phyloP scores from a whole-genome alignment of 1,140 invertebrate species.

The Zaprionus lachaisei region DNA sequence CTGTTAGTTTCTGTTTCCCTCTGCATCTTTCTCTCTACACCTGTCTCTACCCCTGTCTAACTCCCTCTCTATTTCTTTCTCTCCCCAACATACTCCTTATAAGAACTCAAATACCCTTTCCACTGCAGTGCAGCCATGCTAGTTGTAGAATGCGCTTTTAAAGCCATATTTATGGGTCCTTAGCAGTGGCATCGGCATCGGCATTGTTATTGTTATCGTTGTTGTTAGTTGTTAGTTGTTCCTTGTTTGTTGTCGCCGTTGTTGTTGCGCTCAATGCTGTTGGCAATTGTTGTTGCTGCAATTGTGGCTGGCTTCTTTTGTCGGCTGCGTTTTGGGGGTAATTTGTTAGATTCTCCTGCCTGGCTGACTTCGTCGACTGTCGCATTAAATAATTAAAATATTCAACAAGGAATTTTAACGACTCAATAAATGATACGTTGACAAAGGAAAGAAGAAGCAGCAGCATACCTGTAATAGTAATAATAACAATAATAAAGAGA shows the following conservation, averaged over 20 bases:
- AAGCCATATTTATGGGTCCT: conserved; percentile 55
- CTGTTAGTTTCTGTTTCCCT: too few species aligned
- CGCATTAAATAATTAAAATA: conserved; percentile 73
- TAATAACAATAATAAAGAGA: conserved; percentile 12
- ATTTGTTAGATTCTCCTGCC: conserved; percentile 38
- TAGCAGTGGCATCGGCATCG: conserved; percentile 33
- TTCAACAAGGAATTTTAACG: conserved; percentile 65
- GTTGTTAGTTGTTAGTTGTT: conserved; percentile 18
- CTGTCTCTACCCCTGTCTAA: too few species aligned
- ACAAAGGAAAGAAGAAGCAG: conserved; percentile 16
- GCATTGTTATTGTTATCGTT: conserved; percentile 54
- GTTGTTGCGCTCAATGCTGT: conserved; percentile 12
- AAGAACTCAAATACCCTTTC: neutral
- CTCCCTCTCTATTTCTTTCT: too few species aligned
- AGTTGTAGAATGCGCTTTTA: conserved; percentile 33
- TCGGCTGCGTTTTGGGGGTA: conserved; percentile 47
- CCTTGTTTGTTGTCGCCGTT: conserved; percentile 37
- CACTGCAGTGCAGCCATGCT: neutral
- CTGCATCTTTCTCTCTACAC: too few species aligned
- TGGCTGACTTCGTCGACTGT: conserved; percentile 1
- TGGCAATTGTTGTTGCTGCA: conserved; percentile 1
- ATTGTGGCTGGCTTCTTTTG: conserved; percentile 21
- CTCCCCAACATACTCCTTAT: neutral
- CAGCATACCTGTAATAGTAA: conserved; percentile 18
- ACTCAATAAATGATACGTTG: conserved; percentile 77